phyloP scores from a whole-genome alignment of 2,888 invertebrate species.

The Muschampia plurimacula region DNA sequence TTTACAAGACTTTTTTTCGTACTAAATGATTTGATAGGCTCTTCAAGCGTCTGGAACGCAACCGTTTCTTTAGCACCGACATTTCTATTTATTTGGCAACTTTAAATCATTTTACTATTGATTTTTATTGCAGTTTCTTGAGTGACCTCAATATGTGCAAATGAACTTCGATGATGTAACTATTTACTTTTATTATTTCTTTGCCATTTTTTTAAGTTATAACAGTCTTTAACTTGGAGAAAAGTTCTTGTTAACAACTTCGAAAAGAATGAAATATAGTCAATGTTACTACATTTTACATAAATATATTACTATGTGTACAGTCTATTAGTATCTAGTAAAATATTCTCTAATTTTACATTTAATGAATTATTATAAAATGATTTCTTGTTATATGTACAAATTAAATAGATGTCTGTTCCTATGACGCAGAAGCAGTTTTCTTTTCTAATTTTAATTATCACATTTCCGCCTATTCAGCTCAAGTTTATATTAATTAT shows the following conservation, averaged over 20 bases:
- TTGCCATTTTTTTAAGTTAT: background rate
- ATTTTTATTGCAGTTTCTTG: slow-evolving; percentile 4
- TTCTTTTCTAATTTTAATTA: background rate
- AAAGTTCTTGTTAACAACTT: background rate
- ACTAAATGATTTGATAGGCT: background rate
- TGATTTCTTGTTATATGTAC: slow-evolving; percentile 22
- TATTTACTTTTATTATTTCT: background rate
- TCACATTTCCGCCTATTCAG: background rate
- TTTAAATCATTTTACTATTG: background rate
- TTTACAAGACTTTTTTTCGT: slow-evolving; percentile 14
- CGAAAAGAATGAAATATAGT: slow-evolving; percentile 1
- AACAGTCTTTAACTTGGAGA: background rate
- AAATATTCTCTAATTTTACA: slow-evolving; percentile 8
- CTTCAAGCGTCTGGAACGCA: background rate
- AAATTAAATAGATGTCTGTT: slow-evolving; percentile 23
- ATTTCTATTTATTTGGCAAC: background rate
- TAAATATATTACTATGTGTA: slow-evolving; percentile 18
- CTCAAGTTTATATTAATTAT: too few species aligned
- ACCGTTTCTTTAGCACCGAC: background rate
- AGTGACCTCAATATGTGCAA: background rate
- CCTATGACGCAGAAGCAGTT: slow-evolving; percentile 6
- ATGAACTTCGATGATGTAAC: background rate
- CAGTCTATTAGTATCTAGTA: slow-evolving; percentile 33
- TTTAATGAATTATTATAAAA: slow-evolving; percentile 27
- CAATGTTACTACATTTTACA: slow-evolving; percentile 23